A percentile compares a stretch with the other conserved stretches of the same genome.
Evolutionary conservation across 1,140 invertebrate genomes (phyloP).

Genomic region (Lutraria rhynchaena): DNA sequence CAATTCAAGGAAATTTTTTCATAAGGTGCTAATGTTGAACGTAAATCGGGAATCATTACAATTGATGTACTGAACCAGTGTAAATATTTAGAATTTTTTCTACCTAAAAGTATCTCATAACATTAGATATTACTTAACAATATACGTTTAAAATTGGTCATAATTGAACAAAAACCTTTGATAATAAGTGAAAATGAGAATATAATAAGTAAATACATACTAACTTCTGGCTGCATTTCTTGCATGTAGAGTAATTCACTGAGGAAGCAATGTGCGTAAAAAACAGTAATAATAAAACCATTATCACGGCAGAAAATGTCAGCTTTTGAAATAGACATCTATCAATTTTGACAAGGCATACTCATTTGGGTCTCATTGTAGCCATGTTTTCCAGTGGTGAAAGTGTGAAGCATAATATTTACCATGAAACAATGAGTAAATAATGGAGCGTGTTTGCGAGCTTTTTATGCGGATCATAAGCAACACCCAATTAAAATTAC

Average conservation of each 20-base stretch:
- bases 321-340: slow-evolving; percentile 36
- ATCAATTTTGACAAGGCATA: slow-evolving; percentile 44
- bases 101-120: not conserved
- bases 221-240: slow-evolving; percentile 1
- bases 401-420: slow-evolving; percentile 26
- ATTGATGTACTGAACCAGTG: slow-evolving; percentile 36
- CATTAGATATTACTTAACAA: slow-evolving; percentile 50
- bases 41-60: not conserved
- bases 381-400: not conserved
- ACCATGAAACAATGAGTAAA: slow-evolving; percentile 17
- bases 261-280: slow-evolving; percentile 38
- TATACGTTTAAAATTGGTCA: slow-evolving; percentile 51
- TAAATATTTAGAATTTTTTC: slow-evolving; percentile 28
- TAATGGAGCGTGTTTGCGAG: slow-evolving; percentile 18
- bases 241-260: slow-evolving; percentile 10
- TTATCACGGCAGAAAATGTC: slow-evolving; percentile 52
- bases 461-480: slow-evolving; percentile 16
- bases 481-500: slow-evolving; percentile 34
- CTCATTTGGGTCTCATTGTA: slow-evolving; percentile 51
- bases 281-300: slow-evolving; percentile 38
- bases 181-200: slow-evolving; percentile 48
- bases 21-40: slow-evolving; percentile 29
- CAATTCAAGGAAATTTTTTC: too few species aligned
- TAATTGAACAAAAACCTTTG: slow-evolving; percentile 22
- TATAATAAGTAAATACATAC: slow-evolving; percentile 28